phyloP scores from a whole-genome alignment of 2,888 invertebrate genomes.

The Seira musarum region DNA sequence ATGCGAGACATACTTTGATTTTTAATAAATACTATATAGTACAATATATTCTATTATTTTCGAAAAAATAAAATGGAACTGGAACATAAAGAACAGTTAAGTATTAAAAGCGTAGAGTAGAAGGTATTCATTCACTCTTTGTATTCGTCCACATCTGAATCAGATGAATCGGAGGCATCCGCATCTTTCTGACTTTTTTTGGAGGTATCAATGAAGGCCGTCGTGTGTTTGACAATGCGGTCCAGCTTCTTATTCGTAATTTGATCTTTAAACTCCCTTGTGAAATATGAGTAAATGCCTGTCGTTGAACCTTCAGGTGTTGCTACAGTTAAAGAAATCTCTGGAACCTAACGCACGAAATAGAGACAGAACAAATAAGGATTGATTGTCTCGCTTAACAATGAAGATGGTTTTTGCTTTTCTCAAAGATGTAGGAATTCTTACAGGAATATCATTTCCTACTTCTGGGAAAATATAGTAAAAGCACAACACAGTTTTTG shows the following conservation, averaged over 20 bases:
- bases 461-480: conserved; percentile 44
- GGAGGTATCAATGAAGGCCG: conserved; percentile 44
- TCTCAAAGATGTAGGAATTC: neutral
- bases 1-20: no score
- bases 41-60: no score
- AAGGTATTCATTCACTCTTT: no score
- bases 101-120: no score
- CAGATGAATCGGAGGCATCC: neutral
- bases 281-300: conserved; percentile 57
- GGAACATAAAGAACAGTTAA: no score
- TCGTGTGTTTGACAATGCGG: conserved; percentile 43
- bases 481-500: neutral
- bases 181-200: neutral
- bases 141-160: neutral
- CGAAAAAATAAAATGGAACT: no score
- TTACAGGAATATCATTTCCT: conserved; percentile 23
- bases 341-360: conserved; percentile 59
- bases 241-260: conserved; percentile 19
- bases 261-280: conserved; percentile 30
- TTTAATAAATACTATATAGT: no score
- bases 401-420: conserved; percentile 2
- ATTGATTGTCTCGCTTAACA: no score
- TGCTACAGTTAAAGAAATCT: conserved; percentile 62
- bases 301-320: conserved; percentile 64
- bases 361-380: no score